Base-by-base conservation (phyloP, 2,797 vertebrate species). In the Rhabdomys pumilio region DNA sequence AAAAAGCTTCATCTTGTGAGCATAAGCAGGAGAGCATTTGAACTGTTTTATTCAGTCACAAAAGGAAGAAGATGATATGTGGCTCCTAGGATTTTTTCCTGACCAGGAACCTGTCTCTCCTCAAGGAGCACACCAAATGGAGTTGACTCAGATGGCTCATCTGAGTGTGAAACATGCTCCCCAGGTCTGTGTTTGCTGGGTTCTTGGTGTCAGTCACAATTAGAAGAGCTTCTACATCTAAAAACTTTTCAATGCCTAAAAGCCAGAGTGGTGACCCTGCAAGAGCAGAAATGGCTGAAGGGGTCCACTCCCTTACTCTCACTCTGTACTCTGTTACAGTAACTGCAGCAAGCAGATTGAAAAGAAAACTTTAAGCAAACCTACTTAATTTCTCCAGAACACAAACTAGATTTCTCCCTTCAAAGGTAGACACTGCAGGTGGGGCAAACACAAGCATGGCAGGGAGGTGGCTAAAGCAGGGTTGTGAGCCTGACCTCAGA, bases 321-420 rank as follows among this genome's bases (percentile, higher is more conserved):
- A 92, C 47, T 88, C 90, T 83, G 83, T 31, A 22, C 88, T 93
- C 17, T 96, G 59, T 63, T 83, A 85, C 88, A 93, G 80, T n/a
- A 80, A 93, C 50, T 41, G 22, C 69, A 2, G 77, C 6, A 92
- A 94, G 85, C 10, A 11, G 55, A 81, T 73, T 76, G 6, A 55
- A 81, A 94, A 75, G 69, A 93, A 95, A 97, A n/a, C 61, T 57
- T 24, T 92, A 67, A 63, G 26, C 9, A 91, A 93, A 76, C 76
- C 50, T 79, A 63, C 55, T 91, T 94, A 11, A 88, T 11, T 72
- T 90, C 88, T 89, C 31, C 72, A 95, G 9, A 85, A 88, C 9
- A 12, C 9, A 91, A 12, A 76, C 34, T 89, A 6, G 3, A 81
- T 63, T 84, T 93, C 19, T 75, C 14, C 55, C 29, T 63, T 63